Evolutionary conservation across 2,797 vertebrate species (phyloP), one percentile per base, ranked within the genome.

Genomic region (Clarias pachynema): DNA sequence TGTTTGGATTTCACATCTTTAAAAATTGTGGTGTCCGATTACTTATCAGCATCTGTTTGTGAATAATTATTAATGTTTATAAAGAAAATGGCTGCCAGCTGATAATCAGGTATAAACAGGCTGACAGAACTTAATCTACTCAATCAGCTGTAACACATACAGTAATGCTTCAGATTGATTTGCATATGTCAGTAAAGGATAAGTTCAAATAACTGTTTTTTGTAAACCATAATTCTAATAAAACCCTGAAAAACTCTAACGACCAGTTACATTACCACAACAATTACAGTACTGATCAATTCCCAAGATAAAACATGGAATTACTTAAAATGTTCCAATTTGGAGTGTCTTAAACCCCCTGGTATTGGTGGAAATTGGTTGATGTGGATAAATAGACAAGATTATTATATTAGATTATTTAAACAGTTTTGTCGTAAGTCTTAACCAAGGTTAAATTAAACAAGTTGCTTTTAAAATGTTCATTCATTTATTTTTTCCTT

Each of bases 401-500:
- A 53, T 26, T 1, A 26, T 49, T 49, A 49, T 26, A 73, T 16
- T 44, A 44, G 10, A 44, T n/a, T n/a, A 49, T 15, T 73, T 49
- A 15, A 49, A 49, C 49, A 26, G 40, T 5, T 49, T 1, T 72
- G 34, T 70, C 37, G 14, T 49, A 5, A 20, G 0, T 72, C 37
- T 40, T 44, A 5, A 73, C 5, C 4, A 26, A 73, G 24, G n/a
- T 73, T 44, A 49, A n/a, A 72, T 44, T 34, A 20, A 6, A 34
- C 15, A 34, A 34, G 29, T 31, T 34, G 29, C 0, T 37, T 29
- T 75, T 26, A 40, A 26, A 16, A 68, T 3, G 57, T 15, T 78
- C 86, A 79, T 85, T 26, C 1, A 68, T 70, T 59, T 2, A 65
- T 84, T 89, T 83, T 86, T 83, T 80, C 91, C 60, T 87, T 87